Percentiles rank a stretch among this genome's conserved stretches.
Conservation (phyloP, 2,113 vertebrate genomes). For the Bubalus kerabau region DNA sequence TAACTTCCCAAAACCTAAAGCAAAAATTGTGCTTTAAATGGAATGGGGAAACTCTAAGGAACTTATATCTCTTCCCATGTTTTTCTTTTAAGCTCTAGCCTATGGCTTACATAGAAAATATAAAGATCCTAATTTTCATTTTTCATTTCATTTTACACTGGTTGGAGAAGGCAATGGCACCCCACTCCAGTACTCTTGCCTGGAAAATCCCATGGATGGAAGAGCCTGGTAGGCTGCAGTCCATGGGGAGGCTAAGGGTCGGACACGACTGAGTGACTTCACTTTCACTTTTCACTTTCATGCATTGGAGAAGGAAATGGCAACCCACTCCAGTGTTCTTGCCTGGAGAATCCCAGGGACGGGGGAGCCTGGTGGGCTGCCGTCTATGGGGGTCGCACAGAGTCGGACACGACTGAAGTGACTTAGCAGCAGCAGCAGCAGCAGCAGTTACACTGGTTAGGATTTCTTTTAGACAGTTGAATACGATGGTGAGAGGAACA, state of each 20-base stretch:
- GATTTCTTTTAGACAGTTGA: neutral
- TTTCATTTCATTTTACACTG: neutral
- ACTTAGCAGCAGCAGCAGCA: no score
- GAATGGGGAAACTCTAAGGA: neutral
- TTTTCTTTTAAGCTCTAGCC: neutral
- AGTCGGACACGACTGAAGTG: no score
- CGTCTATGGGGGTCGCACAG: no score
- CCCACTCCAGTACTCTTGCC: no score
- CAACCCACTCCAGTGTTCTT: no score
- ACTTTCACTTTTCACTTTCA: no score
- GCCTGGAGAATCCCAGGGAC: no score
- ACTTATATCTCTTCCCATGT: neutral
- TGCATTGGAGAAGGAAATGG: no score
- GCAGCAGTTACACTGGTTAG: neutral
- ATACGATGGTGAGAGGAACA: neutral
- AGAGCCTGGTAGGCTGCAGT: no score
- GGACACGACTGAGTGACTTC: no score
- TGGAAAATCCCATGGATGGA: no score
- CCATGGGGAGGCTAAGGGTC: accelerated
- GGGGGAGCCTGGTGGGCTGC: no score
- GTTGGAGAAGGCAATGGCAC: neutral
- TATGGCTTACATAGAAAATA: neutral
- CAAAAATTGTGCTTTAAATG: neutral
- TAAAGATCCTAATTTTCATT: neutral
- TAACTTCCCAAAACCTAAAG: neutral